A percentile compares a stretch with the other conserved stretches of the same genome.
Conservation (phyloP, 2,797 vertebrate species). For the Menidia menidia region DNA sequence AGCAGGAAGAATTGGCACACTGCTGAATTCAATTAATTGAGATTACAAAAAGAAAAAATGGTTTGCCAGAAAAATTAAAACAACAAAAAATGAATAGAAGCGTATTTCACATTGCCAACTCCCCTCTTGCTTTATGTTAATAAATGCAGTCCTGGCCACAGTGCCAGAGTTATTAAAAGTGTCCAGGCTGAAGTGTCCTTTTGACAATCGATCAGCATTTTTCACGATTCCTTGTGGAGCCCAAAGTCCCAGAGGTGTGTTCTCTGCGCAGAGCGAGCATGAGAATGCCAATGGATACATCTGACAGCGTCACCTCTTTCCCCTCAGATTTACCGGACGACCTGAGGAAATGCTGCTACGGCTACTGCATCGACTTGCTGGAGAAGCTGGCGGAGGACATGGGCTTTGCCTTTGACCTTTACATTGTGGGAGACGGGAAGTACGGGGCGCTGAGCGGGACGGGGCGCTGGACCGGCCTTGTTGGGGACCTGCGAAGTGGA, state of each 20-base stretch:
- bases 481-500: conserved; percentile 91
- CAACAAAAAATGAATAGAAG: conserved; percentile 20
- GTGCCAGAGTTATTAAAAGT: conserved; percentile 37
- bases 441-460: conserved; percentile 87
- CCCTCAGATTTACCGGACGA: conserved; percentile 76
- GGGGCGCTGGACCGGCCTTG: conserved; percentile 92
- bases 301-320: conserved; percentile 28
- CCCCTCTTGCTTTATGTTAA: not conserved
- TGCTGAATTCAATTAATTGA: conserved; percentile 31
- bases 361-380: conserved; percentile 95
- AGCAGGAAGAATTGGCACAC: conserved; percentile 26
- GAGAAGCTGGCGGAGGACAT: conserved; percentile 92
- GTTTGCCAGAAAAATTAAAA: conserved; percentile 35
- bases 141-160: conserved; percentile 2
- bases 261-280: conserved; percentile 18
- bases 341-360: conserved; percentile 92
- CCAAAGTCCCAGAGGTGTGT: conserved; percentile 22
- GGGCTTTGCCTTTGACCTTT: conserved; percentile 92
- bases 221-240: conserved; percentile 17
- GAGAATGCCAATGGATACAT: conserved; percentile 7
- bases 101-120: conserved; percentile 23
- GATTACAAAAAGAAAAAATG: conserved; percentile 33
- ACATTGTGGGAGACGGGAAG: conserved; percentile 94
- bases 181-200: conserved; percentile 8
- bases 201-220: conserved; percentile 30